Evolutionary conservation across 2,113 vertebrate species (phyloP).

Genomic region (Spea bombifrons): DNA sequence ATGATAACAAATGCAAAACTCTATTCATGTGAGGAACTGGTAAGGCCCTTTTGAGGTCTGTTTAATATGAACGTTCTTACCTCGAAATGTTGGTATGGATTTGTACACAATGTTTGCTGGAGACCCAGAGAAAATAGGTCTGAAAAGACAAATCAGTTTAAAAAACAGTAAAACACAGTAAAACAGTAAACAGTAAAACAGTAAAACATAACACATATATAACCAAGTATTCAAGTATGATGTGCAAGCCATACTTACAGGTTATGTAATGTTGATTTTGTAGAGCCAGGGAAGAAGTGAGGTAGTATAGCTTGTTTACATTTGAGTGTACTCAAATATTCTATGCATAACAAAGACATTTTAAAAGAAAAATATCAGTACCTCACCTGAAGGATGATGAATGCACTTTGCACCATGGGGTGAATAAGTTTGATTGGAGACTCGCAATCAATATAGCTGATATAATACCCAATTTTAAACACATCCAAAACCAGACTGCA

Average conservation of each 20-base stretch:
- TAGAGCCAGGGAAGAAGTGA: too few relatives aligned
- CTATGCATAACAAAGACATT: too few relatives aligned
- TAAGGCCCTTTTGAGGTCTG: background rate
- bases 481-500: slow-evolving; percentile 74
- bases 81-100: slow-evolving; percentile 76
- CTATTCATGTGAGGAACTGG: too few relatives aligned
- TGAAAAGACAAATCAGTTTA: slow-evolving; percentile 54
- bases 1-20: too few relatives aligned
- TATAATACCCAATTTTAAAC: slow-evolving; percentile 71
- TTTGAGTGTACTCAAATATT: too few relatives aligned
- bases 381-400: slow-evolving; percentile 41
- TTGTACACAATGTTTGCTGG: slow-evolving; percentile 85
- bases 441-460: slow-evolving; percentile 67
- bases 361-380: background rate
- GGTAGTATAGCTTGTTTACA: too few relatives aligned
- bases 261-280: too few relatives aligned
- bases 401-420: slow-evolving; percentile 60
- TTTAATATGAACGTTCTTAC: slow-evolving; percentile 55
- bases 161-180: too few relatives aligned
- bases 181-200: too few relatives aligned
- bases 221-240: too few relatives aligned
- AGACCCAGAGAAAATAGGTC: slow-evolving; percentile 87
- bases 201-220: background rate
- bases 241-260: too few relatives aligned
- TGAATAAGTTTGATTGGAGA: slow-evolving; percentile 67